Percentiles rank a stretch among this genome's conserved stretches.
These are phyloP conservation scores for Yoshiicerus persimilis DNA, from an alignment of 1,140 invertebrate species.

Conservation along the genomic window DNA sequence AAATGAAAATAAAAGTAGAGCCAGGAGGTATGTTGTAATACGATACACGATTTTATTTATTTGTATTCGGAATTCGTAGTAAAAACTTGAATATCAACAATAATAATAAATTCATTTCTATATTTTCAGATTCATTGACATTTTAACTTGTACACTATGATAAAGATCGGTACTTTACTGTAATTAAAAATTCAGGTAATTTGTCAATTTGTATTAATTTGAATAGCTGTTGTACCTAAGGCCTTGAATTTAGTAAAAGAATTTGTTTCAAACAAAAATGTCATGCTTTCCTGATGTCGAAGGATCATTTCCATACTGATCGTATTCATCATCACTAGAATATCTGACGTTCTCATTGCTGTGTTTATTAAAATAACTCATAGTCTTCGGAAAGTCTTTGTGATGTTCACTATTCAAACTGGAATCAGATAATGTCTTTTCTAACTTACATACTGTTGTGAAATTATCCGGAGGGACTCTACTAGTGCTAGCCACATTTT, in stretches of 20 bases:
- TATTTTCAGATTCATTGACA: background rate
- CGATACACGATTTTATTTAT: background rate
- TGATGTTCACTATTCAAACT: conserved; percentile 48
- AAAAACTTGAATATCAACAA: background rate
- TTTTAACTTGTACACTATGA: background rate
- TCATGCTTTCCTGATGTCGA: conserved; percentile 19
- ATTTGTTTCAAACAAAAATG: conserved; percentile 37
- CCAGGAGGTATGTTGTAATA: background rate
- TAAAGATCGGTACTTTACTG: background rate
- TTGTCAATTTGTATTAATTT: background rate
- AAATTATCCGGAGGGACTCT: background rate
- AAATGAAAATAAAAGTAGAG: background rate
- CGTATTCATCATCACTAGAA: conserved; percentile 46
- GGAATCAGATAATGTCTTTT: conserved; percentile 47
- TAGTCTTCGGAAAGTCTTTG: conserved; percentile 42
- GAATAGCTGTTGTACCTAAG: background rate
- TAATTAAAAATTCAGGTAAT: background rate
- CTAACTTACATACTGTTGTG: conserved; percentile 27
- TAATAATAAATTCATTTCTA: background rate
- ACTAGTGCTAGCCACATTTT: background rate
- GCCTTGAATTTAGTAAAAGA: background rate
- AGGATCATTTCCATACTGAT: conserved; percentile 33
- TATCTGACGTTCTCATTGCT: conserved; percentile 40
- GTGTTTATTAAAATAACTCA: conserved; percentile 37
- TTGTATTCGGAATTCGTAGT: background rate